Base-by-base conservation (phyloP, 2,113 vertebrate species). In the Nothoprocta perdicaria region DNA sequence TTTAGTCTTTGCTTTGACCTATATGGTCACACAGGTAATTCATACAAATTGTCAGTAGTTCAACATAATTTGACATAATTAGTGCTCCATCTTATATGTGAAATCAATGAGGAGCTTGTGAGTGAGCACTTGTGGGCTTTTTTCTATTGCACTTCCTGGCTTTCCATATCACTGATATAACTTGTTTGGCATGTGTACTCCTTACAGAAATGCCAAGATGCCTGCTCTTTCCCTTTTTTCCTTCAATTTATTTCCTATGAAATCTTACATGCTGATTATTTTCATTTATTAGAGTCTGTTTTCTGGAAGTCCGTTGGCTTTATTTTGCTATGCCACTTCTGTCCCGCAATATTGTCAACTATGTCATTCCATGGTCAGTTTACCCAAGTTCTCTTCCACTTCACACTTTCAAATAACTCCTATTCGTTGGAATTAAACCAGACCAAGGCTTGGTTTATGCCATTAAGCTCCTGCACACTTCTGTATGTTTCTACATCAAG, bases 151-250 rank as follows among this genome's bases (percentile, higher is more conserved):
- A n/a, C 23, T 61, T 19, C 40, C 57, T 88, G 46, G 31, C 35
- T 74, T 91, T 66, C 45, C 10, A 1, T 80, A 45, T n/a, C 14
- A 35, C 31, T 80, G 76, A 35, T 83, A 48, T 74, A 90, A 77
- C 15, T 94, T 89, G 19, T 40, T 93, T 80, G 60, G 8, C 50
- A n/a, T 90, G 88, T 89, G 16, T 90, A 27, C 41, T 74, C 11
- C 62, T 45, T 67, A 58, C 77, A 65, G 38, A 90, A 88, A 46
- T 58, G 33, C 23, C 61, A 67, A 1, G 17, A 77, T 43, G 75
- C 15, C 67, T 66, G 21, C 76, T 41, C 73, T 80, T 83, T 77
- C 38, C 3, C 35, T 38, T 5, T 89, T 73, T 77, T 89, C 46
- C 38, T 78, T 74, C 18, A 18, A 41, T 14, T 43, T 78, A 35